These are phyloP conservation scores for Biston betularia DNA, from an alignment of 2,888 invertebrate species.

Conservation along the genomic window DNA sequence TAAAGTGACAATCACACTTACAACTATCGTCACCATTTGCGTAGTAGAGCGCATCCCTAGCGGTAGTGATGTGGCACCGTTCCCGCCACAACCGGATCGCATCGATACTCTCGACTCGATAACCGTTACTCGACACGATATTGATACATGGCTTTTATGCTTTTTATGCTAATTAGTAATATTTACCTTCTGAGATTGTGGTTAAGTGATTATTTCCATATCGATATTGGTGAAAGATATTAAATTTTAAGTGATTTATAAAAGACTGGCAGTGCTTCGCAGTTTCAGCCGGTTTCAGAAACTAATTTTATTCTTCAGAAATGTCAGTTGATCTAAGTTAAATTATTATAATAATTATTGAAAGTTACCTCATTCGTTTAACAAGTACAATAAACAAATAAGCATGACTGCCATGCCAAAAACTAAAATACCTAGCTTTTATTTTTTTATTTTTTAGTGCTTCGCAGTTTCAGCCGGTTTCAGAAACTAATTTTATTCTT, in stretches of 20 bases:
- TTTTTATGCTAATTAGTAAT: slow-evolving; percentile 31
- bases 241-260: not conserved
- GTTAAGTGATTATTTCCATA: slow-evolving; percentile 4
- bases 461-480: no score
- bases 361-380: no score
- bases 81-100: slow-evolving; percentile 57
- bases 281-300: no score
- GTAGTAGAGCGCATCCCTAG: slow-evolving; percentile 59
- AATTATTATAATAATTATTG: no score
- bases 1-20: slow-evolving; percentile 4
- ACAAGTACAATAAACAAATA: no score
- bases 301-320: no score
- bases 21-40: slow-evolving; percentile 36
- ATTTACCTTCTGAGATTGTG: slow-evolving; percentile 9
- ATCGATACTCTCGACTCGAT: slow-evolving; percentile 53
- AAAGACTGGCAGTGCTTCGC: not conserved
- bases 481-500: no score
- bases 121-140: slow-evolving; percentile 55
- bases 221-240: not conserved
- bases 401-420: no score
- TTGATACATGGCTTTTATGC: slow-evolving; percentile 37
- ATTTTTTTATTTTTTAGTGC: no score
- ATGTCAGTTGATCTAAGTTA: no score
- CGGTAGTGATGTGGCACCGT: slow-evolving; percentile 72
- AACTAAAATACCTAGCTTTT: no score